Conservation (phyloP, 37 sponge, comb jelly and placozoan species). For the Corticium candelabrum region DNA sequence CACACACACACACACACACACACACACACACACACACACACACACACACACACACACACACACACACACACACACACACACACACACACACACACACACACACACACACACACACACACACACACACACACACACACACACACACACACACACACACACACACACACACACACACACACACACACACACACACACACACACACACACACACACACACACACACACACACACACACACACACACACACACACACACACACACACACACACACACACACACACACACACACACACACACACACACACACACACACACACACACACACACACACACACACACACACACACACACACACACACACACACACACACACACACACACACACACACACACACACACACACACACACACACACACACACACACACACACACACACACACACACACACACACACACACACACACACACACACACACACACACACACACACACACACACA, state of each 20-base stretch:
- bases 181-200: slow-evolving; percentile 35
- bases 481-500: background rate
- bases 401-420: slow-evolving; percentile 35
- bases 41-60: background rate
- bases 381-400: slow-evolving; percentile 1
- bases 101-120: slow-evolving; percentile 58
- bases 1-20: slow-evolving; percentile 25
- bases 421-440: slow-evolving; percentile 30
- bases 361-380: slow-evolving; percentile 57
- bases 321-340: slow-evolving; percentile 58
- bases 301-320: background rate
- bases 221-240: slow-evolving; percentile 25
- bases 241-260: slow-evolving; percentile 37
- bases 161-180: slow-evolving; percentile 1
- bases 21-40: slow-evolving; percentile 37
- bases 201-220: slow-evolving; percentile 30
- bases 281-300: slow-evolving; percentile 59
- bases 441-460: slow-evolving; percentile 25
- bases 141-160: slow-evolving; percentile 57
- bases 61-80: slow-evolving; percentile 59
- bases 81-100: background rate
- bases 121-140: slow-evolving; percentile 2
- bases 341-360: slow-evolving; percentile 2
- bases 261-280: background rate
- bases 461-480: slow-evolving; percentile 37